A percentile compares a stretch with the other conserved stretches of the same genome.
Evolutionary conservation across 2,113 vertebrate genomes (phyloP).

Genomic region (Peromyscus maniculatus): DNA sequence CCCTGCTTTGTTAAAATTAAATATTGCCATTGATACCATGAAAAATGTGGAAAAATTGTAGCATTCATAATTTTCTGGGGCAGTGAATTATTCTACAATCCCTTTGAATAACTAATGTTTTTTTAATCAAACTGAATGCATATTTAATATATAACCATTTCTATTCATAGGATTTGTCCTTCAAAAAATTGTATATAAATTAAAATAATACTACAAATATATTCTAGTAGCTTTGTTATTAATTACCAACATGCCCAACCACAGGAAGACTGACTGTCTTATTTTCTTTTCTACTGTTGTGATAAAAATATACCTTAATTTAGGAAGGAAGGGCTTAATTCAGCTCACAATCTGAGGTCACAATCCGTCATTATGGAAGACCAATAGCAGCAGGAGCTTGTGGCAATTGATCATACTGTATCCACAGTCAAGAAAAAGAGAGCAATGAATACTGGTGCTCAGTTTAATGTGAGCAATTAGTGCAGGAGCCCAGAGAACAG

Average conservation of each 20-base stretch:
- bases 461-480: not conserved
- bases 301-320: not conserved
- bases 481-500: not conserved
- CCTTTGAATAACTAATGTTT: not conserved
- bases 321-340: not conserved
- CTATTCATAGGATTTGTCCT: not conserved
- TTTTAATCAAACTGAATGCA: not conserved
- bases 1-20: not conserved
- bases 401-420: not conserved
- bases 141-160: not conserved
- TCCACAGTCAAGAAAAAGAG: not conserved
- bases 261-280: not conserved
- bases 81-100: not conserved
- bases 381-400: not conserved
- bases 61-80: not conserved
- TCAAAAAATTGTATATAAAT: not conserved
- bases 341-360: not conserved
- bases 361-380: not conserved
- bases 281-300: not conserved
- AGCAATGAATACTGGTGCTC: not conserved
- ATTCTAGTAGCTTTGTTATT: not conserved
- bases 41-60: not conserved
- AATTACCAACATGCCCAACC: not conserved
- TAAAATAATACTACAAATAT: conserved; percentile 11
- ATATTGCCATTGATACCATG: not conserved